Conservation (phyloP, 2,797 vertebrate species). For the Micromesistius poutassou region DNA sequence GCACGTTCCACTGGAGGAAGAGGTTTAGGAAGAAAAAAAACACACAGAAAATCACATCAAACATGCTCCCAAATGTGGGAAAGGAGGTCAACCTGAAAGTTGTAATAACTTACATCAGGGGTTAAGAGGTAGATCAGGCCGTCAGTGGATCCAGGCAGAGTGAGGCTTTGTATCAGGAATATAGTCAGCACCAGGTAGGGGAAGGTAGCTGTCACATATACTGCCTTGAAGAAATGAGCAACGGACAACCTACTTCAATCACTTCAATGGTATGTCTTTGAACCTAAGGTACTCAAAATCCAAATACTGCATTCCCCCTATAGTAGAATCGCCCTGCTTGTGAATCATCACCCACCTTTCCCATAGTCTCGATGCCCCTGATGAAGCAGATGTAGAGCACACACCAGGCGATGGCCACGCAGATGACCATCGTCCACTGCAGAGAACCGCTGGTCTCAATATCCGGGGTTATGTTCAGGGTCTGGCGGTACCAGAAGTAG, state of each 20-base stretch:
- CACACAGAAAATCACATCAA: neutral
- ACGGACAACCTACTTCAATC: neutral
- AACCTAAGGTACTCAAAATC: neutral
- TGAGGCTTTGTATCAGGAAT: constrained; percentile 82
- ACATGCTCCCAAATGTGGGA: neutral
- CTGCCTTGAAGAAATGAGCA: constrained; percentile 65
- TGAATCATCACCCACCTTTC: constrained; percentile 80
- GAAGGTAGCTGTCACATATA: constrained; percentile 85
- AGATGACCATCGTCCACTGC: constrained; percentile 82
- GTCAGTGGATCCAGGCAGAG: constrained; percentile 78
- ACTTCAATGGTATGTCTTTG: neutral
- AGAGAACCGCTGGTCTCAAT: constrained; percentile 66
- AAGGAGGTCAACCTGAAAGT: neutral
- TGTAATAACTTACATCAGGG: constrained; percentile 76
- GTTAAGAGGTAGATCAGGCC: constrained; percentile 86
- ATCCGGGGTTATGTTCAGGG: constrained; percentile 79
- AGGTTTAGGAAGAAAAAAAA: constrained; percentile 1
- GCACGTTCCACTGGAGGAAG: constrained; percentile 61
- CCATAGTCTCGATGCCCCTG: constrained; percentile 83
- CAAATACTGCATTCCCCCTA: neutral
- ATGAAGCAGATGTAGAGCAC: constrained; percentile 84
- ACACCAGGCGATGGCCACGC: constrained; percentile 76
- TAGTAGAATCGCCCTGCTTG: neutral
- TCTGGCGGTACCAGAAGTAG: constrained; percentile 91
- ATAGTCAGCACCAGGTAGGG: constrained; percentile 86